Base-by-base conservation (phyloP, 2,797 vertebrate species). In the Chaetophractus vellerosus region DNA sequence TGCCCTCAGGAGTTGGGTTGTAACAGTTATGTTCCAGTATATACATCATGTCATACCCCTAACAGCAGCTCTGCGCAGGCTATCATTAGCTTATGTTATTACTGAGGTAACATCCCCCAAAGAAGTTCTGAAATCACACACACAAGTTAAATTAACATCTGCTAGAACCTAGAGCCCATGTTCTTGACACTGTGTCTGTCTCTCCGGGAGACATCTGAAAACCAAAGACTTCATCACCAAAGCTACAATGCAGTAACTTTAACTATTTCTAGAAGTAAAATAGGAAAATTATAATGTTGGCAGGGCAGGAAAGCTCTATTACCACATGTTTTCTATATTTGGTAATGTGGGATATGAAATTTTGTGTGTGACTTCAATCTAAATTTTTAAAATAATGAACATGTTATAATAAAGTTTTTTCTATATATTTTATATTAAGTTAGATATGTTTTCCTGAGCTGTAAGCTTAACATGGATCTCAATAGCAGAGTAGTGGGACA, bases 171-270 rank as follows among this genome's bases (percentile, higher is more conserved):
- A 88, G 94, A 82, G 74, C 36, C 41, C n/a, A n/a, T n/a, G n/a
- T n/a, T n/a, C n/a, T n/a, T n/a, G n/a, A n/a, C n/a, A n/a, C n/a
- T n/a, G n/a, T n/a, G n/a, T n/a, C 45, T 71, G 18, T 89, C 68
- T 90, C 68, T 87, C 33, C 45, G n/a, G 68, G 79, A 96, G 52
- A 57, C 64, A 57, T 21, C 36, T 16, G 41, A 87, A 90, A 92
- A 91, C 68, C 59, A n/a, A n/a, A 79, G 48, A 90, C 96, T 94
- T 90, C 92, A 84, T 93, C 89, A 87, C 84, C 82, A 93, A 91
- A 75, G 83, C 41, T 87, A 61, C 41, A 90, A 52, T 81, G 36
- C 24, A 59, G 33, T 81, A 72, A 72, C 61, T 71, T 74, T n/a
- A n/a, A n/a, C n/a, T 72, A 59, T 95, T 94, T 96, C 57, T 97